These are phyloP conservation scores for Plebejus anna DNA, from an alignment of 2,888 invertebrate genomes.

Conservation along the genomic window DNA sequence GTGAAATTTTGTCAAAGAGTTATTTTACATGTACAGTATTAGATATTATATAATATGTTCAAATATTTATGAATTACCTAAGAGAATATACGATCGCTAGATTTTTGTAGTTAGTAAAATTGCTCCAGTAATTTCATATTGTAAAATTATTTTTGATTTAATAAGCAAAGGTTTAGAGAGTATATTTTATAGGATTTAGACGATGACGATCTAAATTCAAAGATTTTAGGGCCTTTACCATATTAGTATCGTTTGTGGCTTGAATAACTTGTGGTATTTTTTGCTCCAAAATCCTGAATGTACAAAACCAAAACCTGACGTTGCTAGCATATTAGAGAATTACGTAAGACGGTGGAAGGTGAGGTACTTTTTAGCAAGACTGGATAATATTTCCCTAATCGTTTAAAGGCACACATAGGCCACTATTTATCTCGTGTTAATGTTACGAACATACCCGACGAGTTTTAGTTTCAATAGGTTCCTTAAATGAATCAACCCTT, in stretches of 20 bases:
- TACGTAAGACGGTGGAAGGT: slow-evolving; percentile 52
- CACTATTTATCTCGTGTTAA: slow-evolving; percentile 39
- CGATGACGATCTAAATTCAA: slow-evolving; percentile 47
- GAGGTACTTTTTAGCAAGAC: slow-evolving; percentile 49
- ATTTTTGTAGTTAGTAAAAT: slow-evolving; percentile 59
- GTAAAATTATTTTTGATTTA: slow-evolving; percentile 54
- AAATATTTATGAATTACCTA: slow-evolving; percentile 39
- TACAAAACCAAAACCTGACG: slow-evolving; percentile 70
- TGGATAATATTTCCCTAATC: slow-evolving; percentile 48
- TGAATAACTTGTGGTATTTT: slow-evolving; percentile 34
- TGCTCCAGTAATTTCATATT: slow-evolving; percentile 58
- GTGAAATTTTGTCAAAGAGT: slow-evolving; percentile 18
- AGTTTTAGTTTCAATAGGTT: slow-evolving; percentile 41
- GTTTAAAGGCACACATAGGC: slow-evolving; percentile 41
- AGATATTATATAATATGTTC: slow-evolving; percentile 29
- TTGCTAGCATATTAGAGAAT: slow-evolving; percentile 59
- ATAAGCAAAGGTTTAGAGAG: slow-evolving; percentile 59
- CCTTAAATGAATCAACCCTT: slow-evolving; percentile 44
- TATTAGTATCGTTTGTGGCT: slow-evolving; percentile 30
- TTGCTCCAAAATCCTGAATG: slow-evolving; percentile 72
- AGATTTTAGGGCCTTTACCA: slow-evolving; percentile 38
- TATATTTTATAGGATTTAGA: slow-evolving; percentile 52
- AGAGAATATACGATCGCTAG: slow-evolving; percentile 63
- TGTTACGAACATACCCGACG: slow-evolving; percentile 36
- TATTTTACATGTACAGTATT: slow-evolving; percentile 31